These are phyloP conservation scores for Rhyacophila brunnea DNA, from an alignment of 1,140 invertebrate genomes.

Conservation along the genomic window DNA sequence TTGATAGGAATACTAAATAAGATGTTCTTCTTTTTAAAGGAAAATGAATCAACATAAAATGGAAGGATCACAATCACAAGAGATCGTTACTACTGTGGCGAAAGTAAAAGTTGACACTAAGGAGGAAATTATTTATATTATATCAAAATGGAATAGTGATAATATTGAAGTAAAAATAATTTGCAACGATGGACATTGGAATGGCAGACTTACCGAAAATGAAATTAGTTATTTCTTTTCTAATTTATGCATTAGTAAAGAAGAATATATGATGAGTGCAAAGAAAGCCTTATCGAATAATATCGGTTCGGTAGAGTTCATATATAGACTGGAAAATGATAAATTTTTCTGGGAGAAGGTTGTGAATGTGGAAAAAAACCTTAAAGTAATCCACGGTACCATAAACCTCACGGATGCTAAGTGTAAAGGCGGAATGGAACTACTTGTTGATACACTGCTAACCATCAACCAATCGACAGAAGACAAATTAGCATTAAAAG, in stretches of 20 bases:
- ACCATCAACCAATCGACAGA: slow-evolving; percentile 9
- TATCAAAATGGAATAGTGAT: slow-evolving; percentile 14
- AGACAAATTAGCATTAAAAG: slow-evolving; percentile 14
- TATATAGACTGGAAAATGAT: slow-evolving; percentile 11
- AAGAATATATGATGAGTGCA: slow-evolving; percentile 19
- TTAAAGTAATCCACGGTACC: slow-evolving; percentile 18
- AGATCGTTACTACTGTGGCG: slow-evolving; percentile 2
- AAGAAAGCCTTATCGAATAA: slow-evolving; percentile 11
- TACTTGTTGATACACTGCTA: slow-evolving; percentile 18
- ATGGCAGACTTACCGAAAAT: slow-evolving; percentile 5
- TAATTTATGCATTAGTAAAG: slow-evolving; percentile 9
- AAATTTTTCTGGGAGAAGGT: slow-evolving; percentile 12
- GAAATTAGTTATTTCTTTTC: slow-evolving; percentile 21
- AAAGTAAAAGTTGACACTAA: slow-evolving; percentile 15
- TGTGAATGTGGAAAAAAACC: slow-evolving; percentile 1
- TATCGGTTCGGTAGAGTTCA: not conserved
- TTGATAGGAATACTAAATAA: too few relatives aligned
- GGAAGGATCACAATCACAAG: too few relatives aligned
- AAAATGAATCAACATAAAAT: too few relatives aligned
- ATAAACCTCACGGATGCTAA: slow-evolving; percentile 15
- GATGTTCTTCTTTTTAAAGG: too few relatives aligned
- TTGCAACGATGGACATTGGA: slow-evolving; percentile 19
- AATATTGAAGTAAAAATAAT: slow-evolving; percentile 15
- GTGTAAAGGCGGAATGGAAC: slow-evolving; percentile 10
- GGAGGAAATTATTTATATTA: slow-evolving; percentile 16